These are phyloP conservation scores for Cyphomyrmex costatus DNA, from an alignment of 1,140 invertebrate species.

Conservation along the genomic window DNA sequence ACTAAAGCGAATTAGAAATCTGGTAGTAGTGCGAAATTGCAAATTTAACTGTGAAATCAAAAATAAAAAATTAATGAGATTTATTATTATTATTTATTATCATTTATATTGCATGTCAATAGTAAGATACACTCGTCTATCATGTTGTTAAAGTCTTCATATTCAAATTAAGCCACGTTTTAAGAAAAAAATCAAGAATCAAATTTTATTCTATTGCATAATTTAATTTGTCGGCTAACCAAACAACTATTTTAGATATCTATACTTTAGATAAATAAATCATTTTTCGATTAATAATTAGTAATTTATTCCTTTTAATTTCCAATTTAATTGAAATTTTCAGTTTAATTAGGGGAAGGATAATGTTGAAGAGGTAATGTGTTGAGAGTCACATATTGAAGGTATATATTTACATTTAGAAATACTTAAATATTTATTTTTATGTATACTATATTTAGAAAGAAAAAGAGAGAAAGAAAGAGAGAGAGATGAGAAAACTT, in stretches of 20 bases:
- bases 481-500: no score
- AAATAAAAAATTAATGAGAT: neutral
- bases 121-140: neutral
- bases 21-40: neutral
- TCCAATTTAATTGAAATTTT: no score
- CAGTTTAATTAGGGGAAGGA: no score
- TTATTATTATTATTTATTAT: constrained; percentile 2
- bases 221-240: neutral
- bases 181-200: constrained; percentile 1
- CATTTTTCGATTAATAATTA: neutral
- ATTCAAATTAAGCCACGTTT: neutral
- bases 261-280: constrained; percentile 1
- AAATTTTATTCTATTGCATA: neutral
- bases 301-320: neutral
- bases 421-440: no score
- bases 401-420: no score
- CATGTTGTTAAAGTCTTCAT: neutral
- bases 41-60: neutral
- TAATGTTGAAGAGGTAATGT: no score
- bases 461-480: no score
- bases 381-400: no score
- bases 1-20: constrained; percentile 36
- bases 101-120: neutral
- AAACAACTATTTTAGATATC: neutral
- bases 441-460: no score